These are phyloP conservation scores for Myiotriccus ornatus DNA, from an alignment of 2,797 vertebrate genomes.

Conservation along the genomic window DNA sequence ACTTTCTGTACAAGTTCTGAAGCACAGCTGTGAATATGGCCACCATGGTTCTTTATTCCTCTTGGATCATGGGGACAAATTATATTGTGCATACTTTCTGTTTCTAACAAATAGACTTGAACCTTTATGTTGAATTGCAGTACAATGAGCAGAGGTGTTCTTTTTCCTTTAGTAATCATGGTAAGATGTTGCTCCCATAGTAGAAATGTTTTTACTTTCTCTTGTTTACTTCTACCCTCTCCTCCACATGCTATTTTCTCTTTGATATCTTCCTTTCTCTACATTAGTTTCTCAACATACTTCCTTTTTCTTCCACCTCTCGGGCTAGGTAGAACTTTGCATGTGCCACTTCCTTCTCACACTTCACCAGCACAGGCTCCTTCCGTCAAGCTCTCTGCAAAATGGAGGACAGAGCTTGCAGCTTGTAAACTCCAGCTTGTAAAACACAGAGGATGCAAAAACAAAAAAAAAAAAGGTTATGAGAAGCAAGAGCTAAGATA, in stretches of 20 bases:
- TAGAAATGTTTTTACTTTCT: not conserved
- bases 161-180: not conserved
- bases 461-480: not conserved
- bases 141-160: not conserved
- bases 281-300: not conserved
- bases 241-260: not conserved
- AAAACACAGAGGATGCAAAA: not conserved
- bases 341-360: not conserved
- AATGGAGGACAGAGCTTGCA: not conserved
- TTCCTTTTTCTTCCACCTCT: not conserved
- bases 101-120: not conserved
- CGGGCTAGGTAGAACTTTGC: not conserved
- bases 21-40: not conserved
- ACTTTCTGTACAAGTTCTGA: not conserved
- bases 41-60: not conserved
- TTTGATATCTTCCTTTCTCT: not conserved
- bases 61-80: not conserved
- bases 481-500: not conserved
- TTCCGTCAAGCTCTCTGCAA: not conserved
- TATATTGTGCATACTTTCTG: not conserved
- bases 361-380: fast-evolving
- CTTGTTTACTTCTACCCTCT: not conserved
- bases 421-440: not conserved
- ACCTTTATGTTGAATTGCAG: fast-evolving
- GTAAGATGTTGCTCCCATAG: not conserved